phyloP scores from a whole-genome alignment of 2,888 invertebrate genomes.

The Xylota segnis region DNA sequence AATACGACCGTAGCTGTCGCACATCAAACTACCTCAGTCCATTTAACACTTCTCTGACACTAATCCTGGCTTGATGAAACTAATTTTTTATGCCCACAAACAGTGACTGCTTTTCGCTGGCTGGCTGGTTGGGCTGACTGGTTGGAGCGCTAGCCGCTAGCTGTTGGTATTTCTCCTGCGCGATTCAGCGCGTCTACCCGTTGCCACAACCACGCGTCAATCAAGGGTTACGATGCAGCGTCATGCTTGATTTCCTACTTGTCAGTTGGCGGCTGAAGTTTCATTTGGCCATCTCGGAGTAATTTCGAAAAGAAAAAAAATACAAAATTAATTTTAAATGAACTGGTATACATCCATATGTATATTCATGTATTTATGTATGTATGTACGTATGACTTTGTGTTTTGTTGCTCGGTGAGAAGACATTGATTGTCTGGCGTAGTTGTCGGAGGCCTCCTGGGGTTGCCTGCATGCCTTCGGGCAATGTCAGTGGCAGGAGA shows the following conservation, averaged over 20 bases:
- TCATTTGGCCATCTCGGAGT: constrained; percentile 73
- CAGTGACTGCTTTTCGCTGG: constrained; percentile 71
- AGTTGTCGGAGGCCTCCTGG: constrained; percentile 54
- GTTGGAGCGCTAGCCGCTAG: constrained; percentile 43
- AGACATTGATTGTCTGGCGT: constrained; percentile 65
- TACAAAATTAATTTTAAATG: constrained; percentile 20
- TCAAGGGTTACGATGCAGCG: constrained; percentile 81
- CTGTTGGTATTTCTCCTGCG: constrained; percentile 63
- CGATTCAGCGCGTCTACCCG: constrained; percentile 55
- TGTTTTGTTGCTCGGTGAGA: constrained; percentile 43
- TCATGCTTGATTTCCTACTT: constrained; percentile 83
- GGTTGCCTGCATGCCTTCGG: constrained; percentile 46
- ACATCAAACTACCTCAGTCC: constrained; percentile 82
- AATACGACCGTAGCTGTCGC: constrained; percentile 76
- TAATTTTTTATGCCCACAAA: constrained; percentile 82
- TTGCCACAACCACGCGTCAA: constrained; percentile 76
- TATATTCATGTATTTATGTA: constrained; percentile 36
- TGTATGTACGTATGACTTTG: background rate
- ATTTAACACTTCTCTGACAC: constrained; percentile 85
- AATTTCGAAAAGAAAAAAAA: constrained; percentile 43
- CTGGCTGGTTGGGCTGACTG: constrained; percentile 51
- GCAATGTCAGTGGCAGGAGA: constrained; percentile 55
- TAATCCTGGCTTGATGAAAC: constrained; percentile 85
- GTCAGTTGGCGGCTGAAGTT: constrained; percentile 79
- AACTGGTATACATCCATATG: constrained; percentile 8